Evolutionary conservation across 2,113 vertebrate species (phyloP).

Genomic region (Notarius lentiginosus): DNA sequence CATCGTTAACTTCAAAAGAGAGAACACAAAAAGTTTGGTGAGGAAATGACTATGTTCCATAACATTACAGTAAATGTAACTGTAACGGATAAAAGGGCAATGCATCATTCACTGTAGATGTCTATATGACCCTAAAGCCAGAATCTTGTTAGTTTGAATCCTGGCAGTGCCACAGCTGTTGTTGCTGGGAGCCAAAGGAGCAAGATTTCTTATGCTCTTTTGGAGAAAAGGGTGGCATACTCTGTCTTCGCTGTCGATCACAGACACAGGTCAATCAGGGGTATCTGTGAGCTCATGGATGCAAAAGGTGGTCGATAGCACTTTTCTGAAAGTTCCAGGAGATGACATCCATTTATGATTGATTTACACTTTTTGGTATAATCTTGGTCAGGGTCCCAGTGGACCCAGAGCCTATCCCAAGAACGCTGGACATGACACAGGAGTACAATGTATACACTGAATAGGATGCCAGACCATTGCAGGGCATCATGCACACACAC

Average conservation of each 20-base stretch:
- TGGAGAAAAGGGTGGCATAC: neutral
- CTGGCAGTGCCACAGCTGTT: neutral
- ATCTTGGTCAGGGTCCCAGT: neutral
- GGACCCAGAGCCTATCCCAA: neutral
- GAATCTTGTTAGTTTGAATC: neutral
- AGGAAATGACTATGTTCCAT: neutral
- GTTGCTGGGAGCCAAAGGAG: neutral
- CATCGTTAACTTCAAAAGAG: neutral
- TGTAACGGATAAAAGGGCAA: neutral
- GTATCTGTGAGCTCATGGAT: neutral
- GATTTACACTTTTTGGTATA: neutral
- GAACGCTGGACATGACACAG: neutral
- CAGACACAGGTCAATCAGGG: neutral
- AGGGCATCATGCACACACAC: neutral
- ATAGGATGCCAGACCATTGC: neutral
- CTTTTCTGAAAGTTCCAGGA: neutral
- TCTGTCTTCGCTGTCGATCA: neutral
- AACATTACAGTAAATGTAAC: neutral
- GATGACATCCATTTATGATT: neutral
- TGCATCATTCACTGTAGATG: neutral
- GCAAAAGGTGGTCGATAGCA: neutral
- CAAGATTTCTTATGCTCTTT: neutral
- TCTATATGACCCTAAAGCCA: neutral
- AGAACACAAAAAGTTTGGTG: neutral
- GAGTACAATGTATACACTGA: neutral